Evolutionary conservation across 2,113 vertebrate species (phyloP).

Genomic region (Carassius gibelio): DNA sequence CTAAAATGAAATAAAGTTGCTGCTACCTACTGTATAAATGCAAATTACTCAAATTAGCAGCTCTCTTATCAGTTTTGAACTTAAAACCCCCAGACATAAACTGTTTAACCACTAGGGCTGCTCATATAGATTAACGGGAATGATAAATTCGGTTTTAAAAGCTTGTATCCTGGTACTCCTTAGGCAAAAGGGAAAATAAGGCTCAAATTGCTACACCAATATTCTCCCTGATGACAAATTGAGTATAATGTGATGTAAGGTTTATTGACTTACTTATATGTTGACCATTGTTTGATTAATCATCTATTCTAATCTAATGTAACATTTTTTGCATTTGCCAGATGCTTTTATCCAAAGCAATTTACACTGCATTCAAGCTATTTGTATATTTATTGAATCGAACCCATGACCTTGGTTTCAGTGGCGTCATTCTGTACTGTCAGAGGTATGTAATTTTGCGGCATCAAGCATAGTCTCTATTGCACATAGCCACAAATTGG

Average conservation of each 20-base stretch:
- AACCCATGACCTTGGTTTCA: background rate
- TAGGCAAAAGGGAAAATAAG: background rate
- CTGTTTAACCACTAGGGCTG: background rate
- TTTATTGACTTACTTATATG: background rate
- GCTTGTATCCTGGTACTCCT: background rate
- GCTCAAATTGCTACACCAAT: background rate
- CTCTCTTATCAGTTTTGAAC: conserved; percentile 1
- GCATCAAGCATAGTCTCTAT: background rate
- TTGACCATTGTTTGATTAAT: background rate
- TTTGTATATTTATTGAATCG: background rate
- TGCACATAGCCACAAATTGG: too few species aligned
- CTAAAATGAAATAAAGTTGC: background rate
- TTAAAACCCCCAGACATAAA: background rate
- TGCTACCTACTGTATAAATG: conserved; percentile 1
- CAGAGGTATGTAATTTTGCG: background rate
- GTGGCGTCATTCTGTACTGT: background rate
- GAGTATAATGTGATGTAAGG: background rate
- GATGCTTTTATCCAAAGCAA: background rate
- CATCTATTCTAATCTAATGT: background rate
- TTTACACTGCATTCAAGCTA: background rate
- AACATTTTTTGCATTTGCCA: background rate
- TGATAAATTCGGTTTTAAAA: background rate
- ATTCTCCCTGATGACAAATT: background rate
- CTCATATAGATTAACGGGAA: background rate
- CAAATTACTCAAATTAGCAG: conserved; percentile 14